phyloP scores from a whole-genome alignment of 2,113 vertebrate genomes.

The Sander lucioperca region DNA sequence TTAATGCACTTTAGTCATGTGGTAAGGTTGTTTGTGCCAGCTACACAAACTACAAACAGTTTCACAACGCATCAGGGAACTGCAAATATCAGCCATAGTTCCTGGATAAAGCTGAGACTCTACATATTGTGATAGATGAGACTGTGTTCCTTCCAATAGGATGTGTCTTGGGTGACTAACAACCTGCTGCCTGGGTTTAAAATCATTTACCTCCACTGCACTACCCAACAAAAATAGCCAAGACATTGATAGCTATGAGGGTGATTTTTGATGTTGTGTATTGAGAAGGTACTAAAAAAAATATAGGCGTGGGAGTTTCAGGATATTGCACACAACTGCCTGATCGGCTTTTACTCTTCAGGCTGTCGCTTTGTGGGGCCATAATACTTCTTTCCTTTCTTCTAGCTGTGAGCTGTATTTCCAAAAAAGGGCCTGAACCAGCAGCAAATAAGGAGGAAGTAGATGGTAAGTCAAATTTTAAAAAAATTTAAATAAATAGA shows the following conservation, averaged over 20 bases:
- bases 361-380: slow-evolving; percentile 5
- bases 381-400: slow-evolving; percentile 29
- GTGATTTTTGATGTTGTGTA: not conserved
- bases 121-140: not conserved
- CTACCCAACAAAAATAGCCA: not conserved
- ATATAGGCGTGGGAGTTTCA: not conserved
- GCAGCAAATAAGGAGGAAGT: slow-evolving; percentile 86
- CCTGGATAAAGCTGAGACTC: not conserved
- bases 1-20: slow-evolving; percentile 27
- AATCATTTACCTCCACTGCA: not conserved
- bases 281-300: not conserved
- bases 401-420: slow-evolving; percentile 91
- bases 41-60: not conserved
- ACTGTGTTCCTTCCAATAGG: not conserved
- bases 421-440: slow-evolving; percentile 89
- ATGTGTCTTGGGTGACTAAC: not conserved
- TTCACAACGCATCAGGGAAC: slow-evolving; percentile 16
- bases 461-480: slow-evolving; percentile 84
- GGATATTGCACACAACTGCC: slow-evolving; percentile 4
- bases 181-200: not conserved
- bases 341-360: slow-evolving; percentile 26
- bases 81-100: slow-evolving; percentile 4
- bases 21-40: not conserved
- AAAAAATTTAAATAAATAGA: not conserved
- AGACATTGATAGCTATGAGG: too few species aligned